Conservation (phyloP, 37 sponge, comb jelly and placozoan species). For the Oopsacas minuta region DNA sequence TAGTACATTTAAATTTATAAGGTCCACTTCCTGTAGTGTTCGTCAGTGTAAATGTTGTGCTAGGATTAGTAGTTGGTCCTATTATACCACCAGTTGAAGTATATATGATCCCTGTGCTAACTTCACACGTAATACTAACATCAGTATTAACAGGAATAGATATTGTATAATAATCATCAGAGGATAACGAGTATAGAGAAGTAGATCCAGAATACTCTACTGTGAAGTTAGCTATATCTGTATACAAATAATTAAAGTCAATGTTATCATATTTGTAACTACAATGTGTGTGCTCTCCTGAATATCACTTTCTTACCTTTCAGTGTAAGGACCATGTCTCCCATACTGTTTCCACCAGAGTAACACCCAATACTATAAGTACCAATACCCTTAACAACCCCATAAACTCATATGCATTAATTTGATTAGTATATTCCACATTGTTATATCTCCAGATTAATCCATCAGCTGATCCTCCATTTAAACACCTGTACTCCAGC, state of each 20-base stretch:
- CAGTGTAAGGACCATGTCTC: not conserved
- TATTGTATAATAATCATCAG: not conserved
- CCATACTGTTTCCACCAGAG: not conserved
- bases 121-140: not conserved
- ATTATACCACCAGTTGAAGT: not conserved
- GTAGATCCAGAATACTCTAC: not conserved
- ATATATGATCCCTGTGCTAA: not conserved
- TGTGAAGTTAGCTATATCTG: not conserved
- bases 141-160: not conserved
- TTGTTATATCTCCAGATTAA: not conserved
- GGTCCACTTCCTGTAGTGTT: not conserved
- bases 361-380: not conserved
- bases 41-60: not conserved
- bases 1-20: too few relatives aligned
- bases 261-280: too few relatives aligned
- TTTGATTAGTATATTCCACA: not conserved
- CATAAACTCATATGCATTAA: not conserved
- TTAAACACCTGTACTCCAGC: not conserved
- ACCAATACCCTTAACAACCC: not conserved
- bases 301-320: not conserved
- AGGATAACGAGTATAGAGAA: not conserved
- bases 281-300: too few relatives aligned
- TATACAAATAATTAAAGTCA: too few relatives aligned
- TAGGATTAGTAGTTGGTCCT: not conserved
- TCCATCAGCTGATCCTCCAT: not conserved